Conservation (phyloP, 2,888 invertebrate species). For the Eupithecia exiguata region DNA sequence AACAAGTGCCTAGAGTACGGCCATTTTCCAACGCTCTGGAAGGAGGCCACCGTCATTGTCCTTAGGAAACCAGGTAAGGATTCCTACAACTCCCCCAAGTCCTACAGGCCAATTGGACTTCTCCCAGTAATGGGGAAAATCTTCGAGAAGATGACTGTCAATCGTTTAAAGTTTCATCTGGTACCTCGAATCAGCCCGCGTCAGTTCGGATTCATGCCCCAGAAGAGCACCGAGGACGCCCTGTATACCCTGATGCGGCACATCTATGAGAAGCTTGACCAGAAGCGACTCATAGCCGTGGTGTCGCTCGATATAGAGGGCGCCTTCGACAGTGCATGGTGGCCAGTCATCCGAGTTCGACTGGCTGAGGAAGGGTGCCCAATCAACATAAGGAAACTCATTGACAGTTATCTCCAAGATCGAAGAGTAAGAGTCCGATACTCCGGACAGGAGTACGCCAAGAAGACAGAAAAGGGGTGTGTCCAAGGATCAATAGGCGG, state of each 20-base stretch:
- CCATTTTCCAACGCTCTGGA: not conserved
- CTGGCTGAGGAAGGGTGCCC: not conserved
- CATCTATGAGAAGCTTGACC: not conserved
- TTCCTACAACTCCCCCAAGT: slow-evolving; percentile 5
- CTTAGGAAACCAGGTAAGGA: not conserved
- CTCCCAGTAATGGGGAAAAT: no score
- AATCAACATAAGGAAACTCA: slow-evolving; percentile 2
- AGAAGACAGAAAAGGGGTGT: slow-evolving; percentile 25
- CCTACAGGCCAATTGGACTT: not conserved
- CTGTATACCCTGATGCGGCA: not conserved
- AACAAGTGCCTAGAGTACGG: not conserved
- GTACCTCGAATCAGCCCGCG: not conserved
- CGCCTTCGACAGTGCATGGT: no score
- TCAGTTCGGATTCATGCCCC: not conserved
- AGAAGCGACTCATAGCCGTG: not conserved
- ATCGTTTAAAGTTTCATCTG: not conserved
- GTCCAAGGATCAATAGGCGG: slow-evolving; percentile 35
- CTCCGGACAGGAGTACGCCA: slow-evolving; percentile 2
- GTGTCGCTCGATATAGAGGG: not conserved
- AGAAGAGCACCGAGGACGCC: not conserved
- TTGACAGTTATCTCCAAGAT: slow-evolving; percentile 1
- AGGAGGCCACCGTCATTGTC: not conserved
- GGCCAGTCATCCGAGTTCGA: no score
- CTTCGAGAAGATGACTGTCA: not conserved
- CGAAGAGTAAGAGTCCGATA: slow-evolving; percentile 2